These are phyloP conservation scores for Ophraella communa DNA, from an alignment of 2,888 invertebrate genomes.

Conservation along the genomic window DNA sequence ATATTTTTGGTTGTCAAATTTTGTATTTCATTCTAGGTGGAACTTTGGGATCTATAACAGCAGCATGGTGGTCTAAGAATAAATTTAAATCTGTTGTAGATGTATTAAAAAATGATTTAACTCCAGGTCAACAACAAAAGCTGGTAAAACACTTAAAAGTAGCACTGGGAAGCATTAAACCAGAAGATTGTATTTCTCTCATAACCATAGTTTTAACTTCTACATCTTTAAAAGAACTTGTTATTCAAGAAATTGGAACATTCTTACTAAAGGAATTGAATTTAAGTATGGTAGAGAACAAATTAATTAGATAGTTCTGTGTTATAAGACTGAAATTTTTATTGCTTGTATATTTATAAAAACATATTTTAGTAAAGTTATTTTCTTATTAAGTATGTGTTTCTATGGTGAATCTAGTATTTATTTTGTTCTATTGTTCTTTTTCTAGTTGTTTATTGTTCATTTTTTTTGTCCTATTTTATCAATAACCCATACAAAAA, in stretches of 20 bases:
- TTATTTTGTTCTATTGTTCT: too few species aligned
- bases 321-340: background rate
- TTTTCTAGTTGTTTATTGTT: too few species aligned
- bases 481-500: too few species aligned
- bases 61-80: conserved; percentile 45
- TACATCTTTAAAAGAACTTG: conserved; percentile 40
- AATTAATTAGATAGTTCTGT: background rate
- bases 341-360: too few species aligned
- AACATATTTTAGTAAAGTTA: too few species aligned
- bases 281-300: conserved; percentile 29
- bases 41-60: conserved; percentile 49
- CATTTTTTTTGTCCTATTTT: too few species aligned
- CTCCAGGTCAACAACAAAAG: conserved; percentile 45
- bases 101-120: conserved; percentile 40
- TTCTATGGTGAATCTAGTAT: too few species aligned
- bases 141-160: conserved; percentile 42
- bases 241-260: conserved; percentile 44
- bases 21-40: conserved; percentile 46
- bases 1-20: background rate
- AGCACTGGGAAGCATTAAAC: conserved; percentile 42
- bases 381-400: too few species aligned
- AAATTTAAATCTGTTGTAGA: conserved; percentile 54
- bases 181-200: conserved; percentile 45
- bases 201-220: conserved; percentile 43
- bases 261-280: conserved; percentile 50